Conservation (phyloP, 2,888 invertebrate genomes). For the Sinelater perroti region DNA sequence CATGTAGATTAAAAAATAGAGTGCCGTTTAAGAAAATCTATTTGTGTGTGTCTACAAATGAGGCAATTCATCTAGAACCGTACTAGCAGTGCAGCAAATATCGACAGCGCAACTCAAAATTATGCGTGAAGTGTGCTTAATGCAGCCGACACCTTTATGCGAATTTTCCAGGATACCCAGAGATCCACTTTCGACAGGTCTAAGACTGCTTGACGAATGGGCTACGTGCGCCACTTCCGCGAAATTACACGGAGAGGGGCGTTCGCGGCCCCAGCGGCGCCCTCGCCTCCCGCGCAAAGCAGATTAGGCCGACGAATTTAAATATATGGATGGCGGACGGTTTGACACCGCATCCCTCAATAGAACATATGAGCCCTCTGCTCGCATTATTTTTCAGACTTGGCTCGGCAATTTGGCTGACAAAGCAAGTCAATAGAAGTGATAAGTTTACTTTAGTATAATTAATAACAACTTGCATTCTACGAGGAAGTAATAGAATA, state of each 20-base stretch:
- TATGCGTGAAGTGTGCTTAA: constrained; percentile 27
- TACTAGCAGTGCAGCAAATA: no score
- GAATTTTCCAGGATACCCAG: constrained; percentile 28
- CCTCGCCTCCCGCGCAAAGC: constrained; percentile 34
- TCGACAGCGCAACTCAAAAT: no score
- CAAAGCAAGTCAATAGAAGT: no score
- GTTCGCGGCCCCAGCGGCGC: constrained; percentile 20
- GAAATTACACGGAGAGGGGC: constrained; percentile 40
- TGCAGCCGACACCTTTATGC: constrained; percentile 27
- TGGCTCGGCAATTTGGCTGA: no score
- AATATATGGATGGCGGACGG: constrained; percentile 28
- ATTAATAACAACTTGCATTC: no score
- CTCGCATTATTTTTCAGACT: no score
- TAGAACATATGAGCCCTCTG: constrained; percentile 34
- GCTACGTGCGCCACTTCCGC: constrained; percentile 37
- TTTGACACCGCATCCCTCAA: constrained; percentile 33
- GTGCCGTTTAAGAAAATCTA: no score
- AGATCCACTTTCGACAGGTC: constrained; percentile 42
- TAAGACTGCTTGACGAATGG: constrained; percentile 44
- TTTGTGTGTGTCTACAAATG: no score
- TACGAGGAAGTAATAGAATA: no score
- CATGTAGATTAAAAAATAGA: no score
- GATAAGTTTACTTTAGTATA: no score
- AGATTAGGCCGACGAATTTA: constrained; percentile 36
- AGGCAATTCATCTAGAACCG: no score